Conservation (phyloP, 2,888 invertebrate species). For the Ophioninae sp. region DNA sequence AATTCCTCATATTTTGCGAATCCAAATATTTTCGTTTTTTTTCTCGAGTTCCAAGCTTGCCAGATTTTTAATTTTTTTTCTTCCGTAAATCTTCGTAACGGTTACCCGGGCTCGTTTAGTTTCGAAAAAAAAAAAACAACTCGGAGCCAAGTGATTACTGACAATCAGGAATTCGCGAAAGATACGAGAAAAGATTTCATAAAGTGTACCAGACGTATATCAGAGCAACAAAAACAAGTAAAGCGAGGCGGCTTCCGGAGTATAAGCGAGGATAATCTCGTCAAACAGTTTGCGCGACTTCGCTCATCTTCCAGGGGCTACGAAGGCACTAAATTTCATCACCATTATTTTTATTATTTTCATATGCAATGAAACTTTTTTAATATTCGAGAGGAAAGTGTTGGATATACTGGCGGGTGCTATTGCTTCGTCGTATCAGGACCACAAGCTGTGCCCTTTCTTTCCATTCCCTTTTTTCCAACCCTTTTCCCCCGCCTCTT, state of each 20-base stretch:
- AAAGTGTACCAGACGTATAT: not conserved
- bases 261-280: slow-evolving; percentile 26
- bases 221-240: not conserved
- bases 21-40: no score
- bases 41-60: no score
- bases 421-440: not conserved
- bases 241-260: not conserved
- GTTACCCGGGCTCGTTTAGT: no score
- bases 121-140: no score
- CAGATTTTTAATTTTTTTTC: no score
- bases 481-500: no score
- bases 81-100: no score
- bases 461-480: not conserved
- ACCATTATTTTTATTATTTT: slow-evolving; percentile 61
- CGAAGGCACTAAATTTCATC: slow-evolving; percentile 50
- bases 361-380: slow-evolving; percentile 60
- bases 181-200: not conserved
- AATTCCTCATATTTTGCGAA: no score
- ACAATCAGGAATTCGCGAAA: not conserved
- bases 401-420: not conserved
- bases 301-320: not conserved
- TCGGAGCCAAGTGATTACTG: no score
- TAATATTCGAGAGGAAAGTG: slow-evolving; percentile 53
- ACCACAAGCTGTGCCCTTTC: slow-evolving; percentile 6
- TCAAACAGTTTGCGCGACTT: slow-evolving; percentile 18